Conservation (phyloP, 2,888 invertebrate genomes). For the Pherbina coryleti region DNA sequence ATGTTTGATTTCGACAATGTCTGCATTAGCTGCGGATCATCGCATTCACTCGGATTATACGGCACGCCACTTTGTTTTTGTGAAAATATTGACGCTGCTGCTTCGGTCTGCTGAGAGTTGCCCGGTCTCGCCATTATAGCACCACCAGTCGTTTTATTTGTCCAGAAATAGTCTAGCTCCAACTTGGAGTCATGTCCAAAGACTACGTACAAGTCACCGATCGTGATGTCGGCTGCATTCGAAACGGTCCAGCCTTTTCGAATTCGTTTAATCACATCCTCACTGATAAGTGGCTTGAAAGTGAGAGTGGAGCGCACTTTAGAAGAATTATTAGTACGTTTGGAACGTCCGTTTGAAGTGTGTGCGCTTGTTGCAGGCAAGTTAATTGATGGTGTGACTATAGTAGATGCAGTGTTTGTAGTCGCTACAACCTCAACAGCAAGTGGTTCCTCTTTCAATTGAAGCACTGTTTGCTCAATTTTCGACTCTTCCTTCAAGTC, state of each 20-base stretch:
- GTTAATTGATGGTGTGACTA: background rate
- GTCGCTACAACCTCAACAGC: slow-evolving; percentile 19
- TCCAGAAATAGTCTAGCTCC: slow-evolving; percentile 85
- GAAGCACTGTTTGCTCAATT: background rate
- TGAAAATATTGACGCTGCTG: slow-evolving; percentile 24
- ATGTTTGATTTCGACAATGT: slow-evolving; percentile 57
- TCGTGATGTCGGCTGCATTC: slow-evolving; percentile 83
- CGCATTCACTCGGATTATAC: slow-evolving; percentile 60
- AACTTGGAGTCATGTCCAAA: slow-evolving; percentile 79
- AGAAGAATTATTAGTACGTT: slow-evolving; percentile 45
- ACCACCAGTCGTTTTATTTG: slow-evolving; percentile 67
- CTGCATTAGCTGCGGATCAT: slow-evolving; percentile 58
- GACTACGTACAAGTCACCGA: slow-evolving; percentile 93
- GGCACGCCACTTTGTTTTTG: slow-evolving; percentile 55
- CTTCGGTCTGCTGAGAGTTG: slow-evolving; percentile 58
- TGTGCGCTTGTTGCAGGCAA: slow-evolving; percentile 26
- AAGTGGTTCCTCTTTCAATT: slow-evolving; percentile 25
- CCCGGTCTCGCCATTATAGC: slow-evolving; percentile 32
- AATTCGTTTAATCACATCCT: slow-evolving; percentile 66
- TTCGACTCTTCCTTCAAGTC: background rate
- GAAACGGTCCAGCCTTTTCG: slow-evolving; percentile 82
- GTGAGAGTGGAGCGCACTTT: slow-evolving; percentile 54
- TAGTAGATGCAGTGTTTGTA: background rate
- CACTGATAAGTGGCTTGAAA: slow-evolving; percentile 66
- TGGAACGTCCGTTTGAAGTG: slow-evolving; percentile 34